Evolutionary conservation across 2,888 invertebrate species (phyloP).

Genomic region (Pilophorus perplexus): DNA sequence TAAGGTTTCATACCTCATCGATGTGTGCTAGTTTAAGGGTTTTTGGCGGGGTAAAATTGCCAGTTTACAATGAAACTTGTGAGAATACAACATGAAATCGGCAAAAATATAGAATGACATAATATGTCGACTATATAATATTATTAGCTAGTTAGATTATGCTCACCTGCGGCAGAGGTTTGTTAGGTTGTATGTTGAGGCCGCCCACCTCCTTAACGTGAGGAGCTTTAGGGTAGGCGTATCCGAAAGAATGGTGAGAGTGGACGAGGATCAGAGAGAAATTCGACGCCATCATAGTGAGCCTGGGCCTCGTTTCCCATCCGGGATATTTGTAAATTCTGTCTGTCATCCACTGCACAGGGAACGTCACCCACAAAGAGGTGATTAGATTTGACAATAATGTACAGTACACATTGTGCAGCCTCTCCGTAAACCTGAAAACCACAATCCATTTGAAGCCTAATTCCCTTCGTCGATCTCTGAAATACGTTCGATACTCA

Average conservation of each 20-base stretch:
- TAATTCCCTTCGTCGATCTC: no score
- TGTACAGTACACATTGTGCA: constrained; percentile 20
- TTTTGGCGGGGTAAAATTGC: no score
- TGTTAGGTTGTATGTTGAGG: constrained; percentile 41
- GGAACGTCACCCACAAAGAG: constrained; percentile 3
- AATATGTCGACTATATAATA: not conserved
- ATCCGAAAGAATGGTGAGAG: constrained; percentile 50
- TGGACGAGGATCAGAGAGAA: constrained; percentile 44
- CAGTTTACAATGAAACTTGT: no score
- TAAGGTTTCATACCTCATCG: no score
- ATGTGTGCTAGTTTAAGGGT: no score
- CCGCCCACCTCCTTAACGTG: constrained; percentile 54
- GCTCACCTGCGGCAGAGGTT: constrained; percentile 37
- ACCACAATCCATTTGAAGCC: no score
- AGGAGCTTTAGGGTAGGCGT: constrained; percentile 72
- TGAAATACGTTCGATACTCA: no score
- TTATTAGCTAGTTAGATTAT: no score
- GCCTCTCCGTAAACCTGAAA: constrained; percentile 31
- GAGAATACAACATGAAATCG: no score
- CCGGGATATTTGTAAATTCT: constrained; percentile 29
- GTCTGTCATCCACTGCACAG: constrained; percentile 27
- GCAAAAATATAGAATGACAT: no score
- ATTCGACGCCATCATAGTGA: constrained; percentile 42
- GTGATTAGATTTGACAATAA: not conserved
- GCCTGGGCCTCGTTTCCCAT: constrained; percentile 39